Conservation (phyloP, 2,888 invertebrate species). For the Standfussiana lucernea region DNA sequence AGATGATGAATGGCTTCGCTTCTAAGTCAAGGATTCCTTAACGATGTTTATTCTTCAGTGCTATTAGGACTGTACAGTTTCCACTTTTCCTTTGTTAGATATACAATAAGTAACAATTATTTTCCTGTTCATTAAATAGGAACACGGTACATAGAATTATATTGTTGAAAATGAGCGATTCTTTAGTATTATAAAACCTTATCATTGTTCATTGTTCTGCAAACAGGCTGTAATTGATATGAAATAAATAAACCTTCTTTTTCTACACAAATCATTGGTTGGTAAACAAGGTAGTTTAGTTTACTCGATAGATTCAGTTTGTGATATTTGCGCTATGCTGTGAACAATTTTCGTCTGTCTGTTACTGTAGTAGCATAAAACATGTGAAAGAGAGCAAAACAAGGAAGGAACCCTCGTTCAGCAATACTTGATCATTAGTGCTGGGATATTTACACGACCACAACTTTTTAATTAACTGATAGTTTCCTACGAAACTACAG, state of each 20-base stretch:
- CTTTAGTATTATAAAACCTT: constrained; percentile 7
- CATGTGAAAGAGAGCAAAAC: background rate
- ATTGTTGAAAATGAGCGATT: background rate
- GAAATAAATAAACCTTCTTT: background rate
- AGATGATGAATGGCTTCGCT: background rate
- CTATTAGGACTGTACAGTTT: background rate
- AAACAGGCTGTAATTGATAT: constrained; percentile 9
- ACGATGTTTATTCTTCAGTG: background rate
- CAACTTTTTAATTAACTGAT: background rate
- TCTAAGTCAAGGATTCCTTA: background rate
- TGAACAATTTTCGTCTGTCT: too few species aligned
- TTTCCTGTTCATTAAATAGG: background rate
- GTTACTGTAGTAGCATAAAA: background rate
- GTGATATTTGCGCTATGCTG: background rate
- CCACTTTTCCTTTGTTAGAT: background rate
- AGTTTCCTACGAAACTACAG: background rate
- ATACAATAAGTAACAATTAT: background rate
- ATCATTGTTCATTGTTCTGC: constrained; percentile 3
- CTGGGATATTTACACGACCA: too few species aligned
- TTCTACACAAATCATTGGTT: constrained; percentile 14
- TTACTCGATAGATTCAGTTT: background rate
- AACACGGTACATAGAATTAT: background rate
- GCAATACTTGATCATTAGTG: background rate
- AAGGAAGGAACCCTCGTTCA: background rate
- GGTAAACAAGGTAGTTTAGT: background rate